These are phyloP conservation scores for Anguilla marmorata DNA, from an alignment of 2,797 vertebrate genomes.

Conservation along the genomic window DNA sequence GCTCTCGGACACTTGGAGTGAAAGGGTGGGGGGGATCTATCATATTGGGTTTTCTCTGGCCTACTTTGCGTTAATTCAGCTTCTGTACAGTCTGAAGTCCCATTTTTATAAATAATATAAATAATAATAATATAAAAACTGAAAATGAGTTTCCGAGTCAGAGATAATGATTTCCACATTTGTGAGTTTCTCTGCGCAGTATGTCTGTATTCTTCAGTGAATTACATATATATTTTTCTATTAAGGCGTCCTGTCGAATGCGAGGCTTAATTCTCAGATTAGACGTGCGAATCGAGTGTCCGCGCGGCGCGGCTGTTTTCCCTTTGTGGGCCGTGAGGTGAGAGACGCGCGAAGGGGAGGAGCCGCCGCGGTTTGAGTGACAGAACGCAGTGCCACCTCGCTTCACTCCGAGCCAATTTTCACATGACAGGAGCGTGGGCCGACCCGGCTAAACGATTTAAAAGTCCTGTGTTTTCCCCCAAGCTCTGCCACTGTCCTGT, in stretches of 20 bases:
- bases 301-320: background rate
- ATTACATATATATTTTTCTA: background rate
- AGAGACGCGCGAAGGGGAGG: background rate
- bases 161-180: background rate
- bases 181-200: background rate
- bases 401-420: background rate
- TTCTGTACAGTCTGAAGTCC: background rate
- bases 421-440: background rate
- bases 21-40: background rate
- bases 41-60: background rate
- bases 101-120: background rate
- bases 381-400: background rate
- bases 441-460: background rate
- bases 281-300: background rate
- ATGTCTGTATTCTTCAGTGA: background rate
- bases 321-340: background rate
- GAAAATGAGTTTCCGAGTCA: background rate
- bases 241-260: background rate
- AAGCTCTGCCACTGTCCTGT: background rate
- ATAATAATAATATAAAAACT: background rate
- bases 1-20: background rate
- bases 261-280: background rate
- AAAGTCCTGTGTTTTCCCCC: constrained; percentile 15
- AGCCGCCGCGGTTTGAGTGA: background rate
- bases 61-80: background rate